phyloP scores from a whole-genome alignment of 1,140 invertebrate species.

The Brachionus calyciflorus region DNA sequence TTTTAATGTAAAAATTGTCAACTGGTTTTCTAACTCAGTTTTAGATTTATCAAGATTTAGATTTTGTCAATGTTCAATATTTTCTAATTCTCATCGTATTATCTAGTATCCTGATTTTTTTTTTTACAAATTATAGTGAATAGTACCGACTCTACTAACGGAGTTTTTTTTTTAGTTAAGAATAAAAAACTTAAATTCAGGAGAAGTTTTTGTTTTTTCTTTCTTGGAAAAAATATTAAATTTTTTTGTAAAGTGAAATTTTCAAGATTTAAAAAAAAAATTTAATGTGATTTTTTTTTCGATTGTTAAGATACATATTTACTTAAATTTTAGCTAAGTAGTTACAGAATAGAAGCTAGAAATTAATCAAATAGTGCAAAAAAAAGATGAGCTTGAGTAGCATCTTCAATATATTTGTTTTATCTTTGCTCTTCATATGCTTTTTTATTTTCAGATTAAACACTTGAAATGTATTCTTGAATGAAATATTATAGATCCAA shows the following conservation, averaged over 20 bases:
- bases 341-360: conserved; percentile 8
- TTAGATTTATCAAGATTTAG: not conserved
- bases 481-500: not conserved
- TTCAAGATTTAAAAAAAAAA: no score
- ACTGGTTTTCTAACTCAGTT: conserved; percentile 12
- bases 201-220: no score
- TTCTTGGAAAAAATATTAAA: no score
- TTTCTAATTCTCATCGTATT: not conserved
- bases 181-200: no score
- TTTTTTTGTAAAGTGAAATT: no score
- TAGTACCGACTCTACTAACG: not conserved
- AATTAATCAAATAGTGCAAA: not conserved
- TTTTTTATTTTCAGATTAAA: conserved; percentile 2
- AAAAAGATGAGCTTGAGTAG: no score
- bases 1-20: conserved; percentile 15
- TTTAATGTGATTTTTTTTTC: no score
- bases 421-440: not conserved
- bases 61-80: no score
- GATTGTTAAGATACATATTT: conserved; percentile 27
- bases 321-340: conserved; percentile 7
- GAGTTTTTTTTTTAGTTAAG: not conserved
- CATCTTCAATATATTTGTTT: not conserved
- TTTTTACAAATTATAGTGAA: conserved; percentile 23
- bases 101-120: not conserved
- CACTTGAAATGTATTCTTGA: conserved; percentile 1